These are phyloP conservation scores for Hesperophylax magnus DNA, from an alignment of 1,140 invertebrate species.

Conservation along the genomic window DNA sequence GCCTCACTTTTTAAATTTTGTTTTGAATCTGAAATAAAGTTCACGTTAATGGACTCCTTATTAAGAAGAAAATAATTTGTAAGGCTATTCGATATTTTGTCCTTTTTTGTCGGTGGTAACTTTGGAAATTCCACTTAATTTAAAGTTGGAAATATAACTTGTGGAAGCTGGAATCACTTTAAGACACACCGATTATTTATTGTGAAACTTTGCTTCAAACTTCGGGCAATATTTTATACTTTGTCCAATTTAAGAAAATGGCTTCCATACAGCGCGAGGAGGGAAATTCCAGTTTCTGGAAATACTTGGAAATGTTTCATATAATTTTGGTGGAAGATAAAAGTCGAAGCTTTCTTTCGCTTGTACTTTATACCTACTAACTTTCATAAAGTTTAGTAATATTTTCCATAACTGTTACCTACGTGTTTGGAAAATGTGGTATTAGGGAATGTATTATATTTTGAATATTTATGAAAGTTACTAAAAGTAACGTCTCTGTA, in stretches of 20 bases:
- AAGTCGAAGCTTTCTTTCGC: too few species aligned
- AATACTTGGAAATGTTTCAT: constrained; percentile 12
- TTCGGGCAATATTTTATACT: constrained; percentile 54
- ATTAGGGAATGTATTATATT: too few species aligned
- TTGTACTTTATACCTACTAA: too few species aligned
- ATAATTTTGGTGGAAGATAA: background rate
- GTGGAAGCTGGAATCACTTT: constrained; percentile 47
- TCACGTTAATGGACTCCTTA: too few species aligned
- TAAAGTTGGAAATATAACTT: constrained; percentile 47
- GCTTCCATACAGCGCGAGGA: constrained; percentile 14
- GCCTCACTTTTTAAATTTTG: too few species aligned
- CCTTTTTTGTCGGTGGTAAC: background rate
- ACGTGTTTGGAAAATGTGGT: too few species aligned
- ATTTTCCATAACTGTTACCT: too few species aligned
- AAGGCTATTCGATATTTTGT: background rate
- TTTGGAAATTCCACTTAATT: constrained; percentile 49
- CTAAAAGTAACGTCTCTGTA: too few species aligned
- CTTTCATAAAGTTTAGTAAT: too few species aligned
- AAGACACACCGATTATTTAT: constrained; percentile 55
- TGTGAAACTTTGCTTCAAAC: constrained; percentile 47
- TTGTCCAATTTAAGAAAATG: constrained; percentile 51
- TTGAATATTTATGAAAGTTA: too few species aligned
- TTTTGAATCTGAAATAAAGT: too few species aligned
- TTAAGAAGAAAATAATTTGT: too few species aligned
- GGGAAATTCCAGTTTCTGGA: constrained; percentile 16